These are phyloP conservation scores for Yponomeuta evonymella DNA, from an alignment of 2,888 invertebrate species.

Conservation along the genomic window DNA sequence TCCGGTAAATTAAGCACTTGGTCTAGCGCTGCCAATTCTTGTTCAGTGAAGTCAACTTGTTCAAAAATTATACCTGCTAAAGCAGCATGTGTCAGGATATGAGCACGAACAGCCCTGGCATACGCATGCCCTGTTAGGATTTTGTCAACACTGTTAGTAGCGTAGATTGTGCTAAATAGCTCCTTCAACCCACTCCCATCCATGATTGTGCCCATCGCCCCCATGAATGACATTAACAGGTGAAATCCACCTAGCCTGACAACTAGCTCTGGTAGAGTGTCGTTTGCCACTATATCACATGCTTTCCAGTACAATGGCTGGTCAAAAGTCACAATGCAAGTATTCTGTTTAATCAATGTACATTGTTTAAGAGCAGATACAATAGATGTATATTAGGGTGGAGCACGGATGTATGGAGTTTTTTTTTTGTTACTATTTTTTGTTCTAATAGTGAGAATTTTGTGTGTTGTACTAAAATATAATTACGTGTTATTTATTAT, in stretches of 20 bases:
- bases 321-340: slow-evolving; percentile 10
- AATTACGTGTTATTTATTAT: too few species aligned
- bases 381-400: slow-evolving; percentile 5
- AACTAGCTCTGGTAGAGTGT: slow-evolving; percentile 23
- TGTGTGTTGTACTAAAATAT: too few species aligned
- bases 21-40: slow-evolving; percentile 1
- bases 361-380: background rate
- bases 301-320: slow-evolving; percentile 26
- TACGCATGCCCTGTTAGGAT: slow-evolving; percentile 32
- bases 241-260: slow-evolving; percentile 36
- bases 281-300: slow-evolving; percentile 29
- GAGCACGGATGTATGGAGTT: too few species aligned
- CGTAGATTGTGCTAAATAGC: slow-evolving; percentile 29
- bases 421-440: too few species aligned
- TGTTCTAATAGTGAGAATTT: too few species aligned
- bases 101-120: slow-evolving; percentile 27
- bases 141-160: slow-evolving; percentile 30
- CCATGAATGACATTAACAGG: slow-evolving; percentile 34
- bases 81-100: slow-evolving; percentile 16
- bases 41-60: background rate
- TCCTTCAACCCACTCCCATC: slow-evolving; percentile 35
- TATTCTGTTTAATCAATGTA: background rate
- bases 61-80: background rate
- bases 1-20: background rate
- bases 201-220: slow-evolving; percentile 33